phyloP scores from a whole-genome alignment of 2,888 invertebrate species.

The Habroteleia sp. region DNA sequence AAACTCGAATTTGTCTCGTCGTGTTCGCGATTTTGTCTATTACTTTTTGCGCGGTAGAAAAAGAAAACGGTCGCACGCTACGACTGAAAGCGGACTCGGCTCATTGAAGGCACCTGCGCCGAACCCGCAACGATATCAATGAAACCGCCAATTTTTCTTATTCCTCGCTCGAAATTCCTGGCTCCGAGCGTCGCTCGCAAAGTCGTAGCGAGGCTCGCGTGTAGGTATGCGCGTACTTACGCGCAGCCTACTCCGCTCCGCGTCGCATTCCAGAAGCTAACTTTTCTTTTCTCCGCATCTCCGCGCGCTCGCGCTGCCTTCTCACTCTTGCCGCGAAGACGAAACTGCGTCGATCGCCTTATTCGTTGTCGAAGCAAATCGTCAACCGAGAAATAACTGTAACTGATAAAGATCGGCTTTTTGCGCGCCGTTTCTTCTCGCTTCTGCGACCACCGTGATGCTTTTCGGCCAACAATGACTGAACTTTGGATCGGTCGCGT shows the following conservation, averaged over 20 bases:
- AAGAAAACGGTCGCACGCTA: too few relatives aligned
- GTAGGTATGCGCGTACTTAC: constrained; percentile 31
- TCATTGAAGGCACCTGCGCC: too few relatives aligned
- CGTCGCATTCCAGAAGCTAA: constrained; percentile 63
- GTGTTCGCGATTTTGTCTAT: too few relatives aligned
- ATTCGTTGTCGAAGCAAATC: constrained; percentile 34
- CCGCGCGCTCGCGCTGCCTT: constrained; percentile 43
- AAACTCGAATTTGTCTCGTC: too few relatives aligned
- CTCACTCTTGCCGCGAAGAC: constrained; percentile 52
- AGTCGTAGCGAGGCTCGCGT: constrained; percentile 22
- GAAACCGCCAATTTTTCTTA: constrained; percentile 10
- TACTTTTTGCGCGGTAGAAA: too few relatives aligned
- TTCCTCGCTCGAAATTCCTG: constrained; percentile 23
- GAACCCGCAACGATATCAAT: too few relatives aligned
- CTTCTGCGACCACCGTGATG: not conserved
- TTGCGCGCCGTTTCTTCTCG: not conserved
- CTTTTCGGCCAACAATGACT: constrained; percentile 8
- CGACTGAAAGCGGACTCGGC: too few relatives aligned
- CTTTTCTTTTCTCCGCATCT: constrained; percentile 62
- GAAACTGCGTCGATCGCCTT: constrained; percentile 45
- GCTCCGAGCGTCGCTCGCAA: not conserved
- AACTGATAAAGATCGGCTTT: constrained; percentile 33
- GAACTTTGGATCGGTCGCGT: constrained; percentile 15
- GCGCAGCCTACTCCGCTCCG: constrained; percentile 39
- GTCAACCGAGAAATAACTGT: constrained; percentile 42